Evolutionary conservation across 2,113 vertebrate species (phyloP).

Genomic region (Ibidorhyncha struthersii): DNA sequence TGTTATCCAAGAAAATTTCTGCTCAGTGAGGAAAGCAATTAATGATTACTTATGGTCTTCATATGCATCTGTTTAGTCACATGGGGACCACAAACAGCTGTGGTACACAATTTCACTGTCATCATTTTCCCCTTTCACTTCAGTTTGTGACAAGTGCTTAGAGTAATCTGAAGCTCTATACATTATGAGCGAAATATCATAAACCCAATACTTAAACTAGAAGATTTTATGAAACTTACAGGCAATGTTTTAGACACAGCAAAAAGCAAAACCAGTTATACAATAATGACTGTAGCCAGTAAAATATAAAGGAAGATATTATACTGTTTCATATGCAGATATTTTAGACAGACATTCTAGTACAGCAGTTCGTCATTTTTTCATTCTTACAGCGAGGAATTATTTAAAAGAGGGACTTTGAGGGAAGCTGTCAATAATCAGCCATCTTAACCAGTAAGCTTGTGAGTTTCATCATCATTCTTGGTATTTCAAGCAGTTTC

Average conservation of each 20-base stretch:
- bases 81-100: not conserved
- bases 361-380: not conserved
- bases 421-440: not conserved
- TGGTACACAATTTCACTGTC: not conserved
- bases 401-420: not conserved
- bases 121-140: not conserved
- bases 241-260: not conserved
- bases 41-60: slow-evolving; percentile 1
- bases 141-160: not conserved
- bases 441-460: not conserved
- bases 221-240: not conserved
- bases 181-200: not conserved
- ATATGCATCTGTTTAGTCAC: slow-evolving; percentile 3
- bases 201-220: not conserved
- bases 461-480: not conserved
- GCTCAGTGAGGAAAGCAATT: not conserved
- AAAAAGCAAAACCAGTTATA: not conserved
- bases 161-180: not conserved
- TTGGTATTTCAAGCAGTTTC: not conserved
- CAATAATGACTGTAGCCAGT: not conserved
- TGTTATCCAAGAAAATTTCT: not conserved
- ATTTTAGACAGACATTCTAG: not conserved
- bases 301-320: not conserved
- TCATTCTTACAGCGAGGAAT: not conserved
- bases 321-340: not conserved